These are phyloP conservation scores for Odontamblyopus lacepedii DNA, from an alignment of 2,797 vertebrate species.

Conservation along the genomic window DNA sequence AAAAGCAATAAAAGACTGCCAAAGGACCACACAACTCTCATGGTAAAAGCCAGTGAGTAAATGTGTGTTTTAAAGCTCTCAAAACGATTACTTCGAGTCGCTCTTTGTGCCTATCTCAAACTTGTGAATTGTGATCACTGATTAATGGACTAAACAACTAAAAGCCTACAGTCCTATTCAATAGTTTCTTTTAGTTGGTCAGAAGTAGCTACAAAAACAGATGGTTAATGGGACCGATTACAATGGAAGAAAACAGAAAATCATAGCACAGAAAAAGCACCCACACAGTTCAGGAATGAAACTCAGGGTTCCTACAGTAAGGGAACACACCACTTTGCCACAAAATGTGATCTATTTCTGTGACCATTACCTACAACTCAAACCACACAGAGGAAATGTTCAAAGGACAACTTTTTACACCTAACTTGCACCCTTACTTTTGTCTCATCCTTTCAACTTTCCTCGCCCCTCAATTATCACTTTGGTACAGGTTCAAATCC, in stretches of 20 bases:
- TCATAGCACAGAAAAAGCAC: background rate
- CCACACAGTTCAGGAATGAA: background rate
- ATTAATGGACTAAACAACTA: too few species aligned
- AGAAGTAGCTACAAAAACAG: background rate
- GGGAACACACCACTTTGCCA: background rate
- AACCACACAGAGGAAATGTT: background rate
- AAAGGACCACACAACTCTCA: too few species aligned
- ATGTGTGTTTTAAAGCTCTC: too few species aligned
- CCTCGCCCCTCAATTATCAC: background rate
- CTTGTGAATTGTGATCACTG: too few species aligned
- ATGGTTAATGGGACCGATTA: background rate
- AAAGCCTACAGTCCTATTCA: too few species aligned
- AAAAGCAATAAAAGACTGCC: too few species aligned
- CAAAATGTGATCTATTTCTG: background rate
- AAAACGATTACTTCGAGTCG: too few species aligned
- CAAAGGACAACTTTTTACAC: background rate
- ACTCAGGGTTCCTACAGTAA: background rate
- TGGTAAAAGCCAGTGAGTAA: too few species aligned
- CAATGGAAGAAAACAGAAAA: background rate
- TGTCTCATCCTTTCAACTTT: background rate
- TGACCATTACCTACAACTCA: background rate
- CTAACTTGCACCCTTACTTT: background rate
- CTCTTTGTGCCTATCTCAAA: too few species aligned
- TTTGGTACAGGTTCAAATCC: conserved; percentile 32
- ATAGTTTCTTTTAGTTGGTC: background rate